phyloP scores from a whole-genome alignment of 2,113 vertebrate species.

The Chelonoidis abingdonii region DNA sequence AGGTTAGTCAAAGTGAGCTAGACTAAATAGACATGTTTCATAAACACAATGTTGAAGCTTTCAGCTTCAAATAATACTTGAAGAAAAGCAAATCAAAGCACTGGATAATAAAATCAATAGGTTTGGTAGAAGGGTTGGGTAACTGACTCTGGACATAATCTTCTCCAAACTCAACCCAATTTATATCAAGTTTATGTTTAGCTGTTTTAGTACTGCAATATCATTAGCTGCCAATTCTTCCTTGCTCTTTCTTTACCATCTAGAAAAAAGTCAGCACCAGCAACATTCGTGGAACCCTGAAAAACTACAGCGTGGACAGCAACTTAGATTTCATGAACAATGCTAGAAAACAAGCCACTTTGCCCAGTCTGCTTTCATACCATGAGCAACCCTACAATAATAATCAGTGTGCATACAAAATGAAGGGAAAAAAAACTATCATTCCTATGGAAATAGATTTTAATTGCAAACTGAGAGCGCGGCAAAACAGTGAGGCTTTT shows the following conservation, averaged over 20 bases:
- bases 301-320: background rate
- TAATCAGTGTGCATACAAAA: background rate
- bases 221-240: background rate
- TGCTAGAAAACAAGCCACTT: background rate
- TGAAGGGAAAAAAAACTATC: background rate
- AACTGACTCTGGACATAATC: background rate
- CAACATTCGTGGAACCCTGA: background rate
- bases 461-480: background rate
- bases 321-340: background rate
- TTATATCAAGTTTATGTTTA: background rate
- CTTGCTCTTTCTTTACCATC: background rate
- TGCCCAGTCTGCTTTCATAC: background rate
- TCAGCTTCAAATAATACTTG: slow-evolving; percentile 9
- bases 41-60: background rate
- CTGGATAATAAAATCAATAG: background rate
- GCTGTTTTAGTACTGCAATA: background rate
- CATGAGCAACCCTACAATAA: background rate
- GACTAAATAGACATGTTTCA: slow-evolving; percentile 18
- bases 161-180: background rate
- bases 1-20: background rate
- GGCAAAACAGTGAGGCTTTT: background rate
- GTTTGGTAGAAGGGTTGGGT: background rate
- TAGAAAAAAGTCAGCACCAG: background rate
- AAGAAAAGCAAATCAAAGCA: background rate
- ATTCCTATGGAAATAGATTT: background rate